Percentiles rank a stretch among this genome's conserved stretches.
Conservation (phyloP, 2,888 invertebrate species). For the Strigamia maritima region DNA sequence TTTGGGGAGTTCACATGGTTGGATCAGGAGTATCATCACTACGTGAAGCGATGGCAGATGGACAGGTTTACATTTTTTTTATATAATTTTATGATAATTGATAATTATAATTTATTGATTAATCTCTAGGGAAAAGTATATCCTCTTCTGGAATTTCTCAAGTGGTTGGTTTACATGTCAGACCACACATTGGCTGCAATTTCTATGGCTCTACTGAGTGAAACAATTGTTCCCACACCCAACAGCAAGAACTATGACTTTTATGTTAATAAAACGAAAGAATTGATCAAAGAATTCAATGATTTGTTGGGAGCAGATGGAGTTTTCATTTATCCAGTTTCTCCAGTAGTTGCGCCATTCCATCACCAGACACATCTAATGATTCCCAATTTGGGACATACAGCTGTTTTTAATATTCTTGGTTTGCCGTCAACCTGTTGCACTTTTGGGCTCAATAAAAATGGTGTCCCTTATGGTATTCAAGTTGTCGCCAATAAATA, state of each 20-base stretch:
- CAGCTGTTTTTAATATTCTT: conserved; percentile 79
- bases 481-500: conserved; percentile 71
- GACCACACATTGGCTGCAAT: conserved; percentile 81
- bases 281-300: conserved; percentile 58
- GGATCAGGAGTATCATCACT: conserved; percentile 47
- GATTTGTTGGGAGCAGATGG: conserved; percentile 74
- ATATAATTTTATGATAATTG: too few relatives aligned
- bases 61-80: too few relatives aligned
- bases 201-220: conserved; percentile 59
- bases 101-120: conserved; percentile 21
- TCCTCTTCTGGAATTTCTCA: conserved; percentile 66
- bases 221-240: conserved; percentile 52
- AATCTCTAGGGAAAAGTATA: conserved; percentile 57
- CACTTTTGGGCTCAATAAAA: conserved; percentile 67
- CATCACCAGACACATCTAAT: conserved; percentile 80
- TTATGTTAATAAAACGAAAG: conserved; percentile 55
- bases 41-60: conserved; percentile 64
- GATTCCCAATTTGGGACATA: conserved; percentile 81
- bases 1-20: not conserved
- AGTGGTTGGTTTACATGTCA: conserved; percentile 68
- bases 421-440: conserved; percentile 83
- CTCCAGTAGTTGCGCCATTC: conserved; percentile 82
- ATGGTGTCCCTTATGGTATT: conserved; percentile 71
- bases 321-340: conserved; percentile 81
- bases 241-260: conserved; percentile 59